A percentile compares a stretch with the other conserved stretches of the same genome.
These are phyloP conservation scores for Bolborhynchus lineola DNA, from an alignment of 2,113 vertebrate species.

Conservation along the genomic window DNA sequence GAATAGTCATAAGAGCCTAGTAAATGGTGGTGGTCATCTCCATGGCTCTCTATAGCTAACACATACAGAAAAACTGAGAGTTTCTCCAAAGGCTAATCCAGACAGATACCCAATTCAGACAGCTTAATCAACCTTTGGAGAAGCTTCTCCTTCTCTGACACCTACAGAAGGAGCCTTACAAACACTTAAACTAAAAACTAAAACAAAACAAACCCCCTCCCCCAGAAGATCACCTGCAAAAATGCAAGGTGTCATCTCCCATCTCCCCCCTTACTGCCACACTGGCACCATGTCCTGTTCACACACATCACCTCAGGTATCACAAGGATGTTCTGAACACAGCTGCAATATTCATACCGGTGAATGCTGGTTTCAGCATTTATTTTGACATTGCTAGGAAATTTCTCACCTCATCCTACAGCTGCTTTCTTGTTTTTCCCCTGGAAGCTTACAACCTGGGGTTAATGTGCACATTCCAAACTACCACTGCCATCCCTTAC, in stretches of 20 bases:
- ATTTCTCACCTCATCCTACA: background rate
- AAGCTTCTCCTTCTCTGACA: background rate
- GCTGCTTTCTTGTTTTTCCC: background rate
- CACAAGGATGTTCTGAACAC: background rate
- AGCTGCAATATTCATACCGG: fast-evolving
- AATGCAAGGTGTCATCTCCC: background rate
- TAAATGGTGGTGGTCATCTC: background rate
- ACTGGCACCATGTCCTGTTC: background rate
- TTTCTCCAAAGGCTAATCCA: background rate
- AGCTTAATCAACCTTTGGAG: background rate
- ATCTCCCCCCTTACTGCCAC: background rate
- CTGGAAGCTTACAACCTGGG: background rate
- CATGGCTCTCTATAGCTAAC: background rate
- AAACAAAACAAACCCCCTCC: background rate
- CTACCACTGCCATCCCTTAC: background rate
- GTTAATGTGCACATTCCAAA: background rate
- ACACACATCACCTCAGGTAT: background rate
- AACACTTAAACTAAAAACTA: background rate
- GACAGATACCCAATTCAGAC: background rate
- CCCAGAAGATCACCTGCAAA: background rate
- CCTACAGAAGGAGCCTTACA: background rate
- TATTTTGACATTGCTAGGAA: background rate
- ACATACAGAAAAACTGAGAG: background rate
- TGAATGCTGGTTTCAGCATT: too few relatives aligned
- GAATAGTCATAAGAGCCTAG: background rate